Evolutionary conservation across 2,113 vertebrate genomes (phyloP).

Genomic region (Myiagra hebetior): DNA sequence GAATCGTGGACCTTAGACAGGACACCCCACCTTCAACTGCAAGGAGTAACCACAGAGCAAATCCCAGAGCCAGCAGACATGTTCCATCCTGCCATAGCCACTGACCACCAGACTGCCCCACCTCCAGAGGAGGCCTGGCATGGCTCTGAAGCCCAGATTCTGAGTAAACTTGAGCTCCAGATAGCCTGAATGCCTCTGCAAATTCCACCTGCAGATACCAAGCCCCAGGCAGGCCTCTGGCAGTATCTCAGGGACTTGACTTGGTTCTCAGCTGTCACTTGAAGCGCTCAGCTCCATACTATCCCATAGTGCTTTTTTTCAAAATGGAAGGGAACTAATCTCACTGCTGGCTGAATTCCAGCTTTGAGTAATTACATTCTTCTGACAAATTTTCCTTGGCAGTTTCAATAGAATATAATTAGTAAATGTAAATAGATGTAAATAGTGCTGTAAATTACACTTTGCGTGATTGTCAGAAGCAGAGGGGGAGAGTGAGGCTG

Average conservation of each 20-base stretch:
- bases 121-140: neutral
- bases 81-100: neutral
- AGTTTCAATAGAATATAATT: conserved; percentile 59
- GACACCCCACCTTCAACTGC: neutral
- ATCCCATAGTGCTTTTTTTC: neutral
- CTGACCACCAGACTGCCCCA: neutral
- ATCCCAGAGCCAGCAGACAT: neutral
- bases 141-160: neutral
- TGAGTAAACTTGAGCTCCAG: neutral
- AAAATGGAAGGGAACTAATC: conserved; percentile 48
- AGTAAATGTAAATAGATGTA: conserved; percentile 65
- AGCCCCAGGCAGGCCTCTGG: neutral
- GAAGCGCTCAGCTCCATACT: neutral
- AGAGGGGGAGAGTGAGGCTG: neutral
- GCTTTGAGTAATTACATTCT: conserved; percentile 59
- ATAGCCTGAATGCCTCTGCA: fast-evolving
- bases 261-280: neutral
- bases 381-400: conserved; percentile 64
- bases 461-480: neutral
- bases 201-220: neutral
- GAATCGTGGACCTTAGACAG: neutral
- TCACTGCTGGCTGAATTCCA: conserved; percentile 45
- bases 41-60: neutral
- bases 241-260: neutral
- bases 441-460: conserved; percentile 53